Evolutionary conservation across 2,888 invertebrate species (phyloP), one percentile per base, ranked within the genome.

Genomic region (Tethea ocularis): DNA sequence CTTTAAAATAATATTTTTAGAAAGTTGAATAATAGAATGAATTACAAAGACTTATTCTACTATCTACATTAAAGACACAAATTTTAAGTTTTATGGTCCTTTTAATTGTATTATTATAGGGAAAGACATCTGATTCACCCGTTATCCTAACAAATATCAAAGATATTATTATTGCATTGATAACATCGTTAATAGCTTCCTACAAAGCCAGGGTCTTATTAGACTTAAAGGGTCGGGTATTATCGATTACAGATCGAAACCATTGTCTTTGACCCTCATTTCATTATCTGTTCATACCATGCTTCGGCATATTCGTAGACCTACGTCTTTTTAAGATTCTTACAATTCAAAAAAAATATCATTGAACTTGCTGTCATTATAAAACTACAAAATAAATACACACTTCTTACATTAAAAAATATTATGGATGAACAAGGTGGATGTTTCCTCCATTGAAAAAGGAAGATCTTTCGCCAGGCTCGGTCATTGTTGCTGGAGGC

Each of bases 201-300:
- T 67, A 68, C 66, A 74, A 71, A 75, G 67, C 64, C 71, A 70
- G 70, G 70, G 66, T 65, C 69, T 71, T 78, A 80, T 72, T 75
- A 71, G 71, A 71, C 20, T 54, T 67, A 70, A 78, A 75, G 77
- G 79, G 74, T 82, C 75, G 74, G 72, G 68, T 74, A 75, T 68
- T 78, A 83, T 83, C 74, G 80, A 82, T 79, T 78, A 75, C 74
- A 74, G 71, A 79, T 81, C 77, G 74, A 67, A 74, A 62, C 79
- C 78, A 75, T 71, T 72, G 74, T 74, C 74, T 58, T 63, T 68
- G 71, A 77, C 82, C 83, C 82, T 80, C 78, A 75, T 81, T 82
- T 77, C 75, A 75, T 82, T 74, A 71, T 80, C 80, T 83, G 79
- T 77, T 79, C 77, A 68, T 75, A 68, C 75, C 82, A 81, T 84